Conservation (phyloP, 2,113 vertebrate genomes). For the Tylochromis polylepis region DNA sequence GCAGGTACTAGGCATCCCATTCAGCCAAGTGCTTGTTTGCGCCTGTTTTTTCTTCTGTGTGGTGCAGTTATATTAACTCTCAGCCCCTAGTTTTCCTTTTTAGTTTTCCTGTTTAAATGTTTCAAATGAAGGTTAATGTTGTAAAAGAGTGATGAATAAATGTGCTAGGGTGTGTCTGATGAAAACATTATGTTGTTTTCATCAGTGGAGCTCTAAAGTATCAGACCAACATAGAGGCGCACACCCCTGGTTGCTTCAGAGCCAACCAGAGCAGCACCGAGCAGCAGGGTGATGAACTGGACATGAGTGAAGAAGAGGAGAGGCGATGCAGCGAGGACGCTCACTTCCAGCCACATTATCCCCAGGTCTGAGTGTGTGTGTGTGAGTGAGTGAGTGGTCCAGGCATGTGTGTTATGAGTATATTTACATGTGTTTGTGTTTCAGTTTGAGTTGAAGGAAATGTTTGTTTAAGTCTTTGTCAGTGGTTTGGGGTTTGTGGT, state of each 20-base stretch:
- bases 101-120: too few species aligned
- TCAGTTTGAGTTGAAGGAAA: not conserved
- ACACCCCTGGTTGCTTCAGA: conserved; percentile 87
- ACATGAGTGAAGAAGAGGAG: conserved; percentile 52
- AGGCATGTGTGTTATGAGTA: not conserved
- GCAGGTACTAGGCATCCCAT: not conserved
- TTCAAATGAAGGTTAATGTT: too few species aligned
- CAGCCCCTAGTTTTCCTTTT: not conserved
- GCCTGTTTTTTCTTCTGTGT: not conserved
- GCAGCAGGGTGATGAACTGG: conserved; percentile 27
- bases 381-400: not conserved
- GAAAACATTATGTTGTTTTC: not conserved
- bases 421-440: not conserved
- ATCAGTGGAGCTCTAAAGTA: conserved; percentile 90
- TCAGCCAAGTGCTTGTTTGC: not conserved
- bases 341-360: conserved; percentile 85
- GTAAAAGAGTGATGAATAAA: not conserved
- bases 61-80: not conserved
- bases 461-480: conserved; percentile 30
- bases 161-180: not conserved
- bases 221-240: conserved; percentile 86
- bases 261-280: conserved; percentile 72
- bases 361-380: conserved; percentile 84
- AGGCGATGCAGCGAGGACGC: conserved; percentile 82
- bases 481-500: not conserved